These are phyloP conservation scores for Galerucella nymphaeae DNA, from an alignment of 2,888 invertebrate species.

Conservation along the genomic window DNA sequence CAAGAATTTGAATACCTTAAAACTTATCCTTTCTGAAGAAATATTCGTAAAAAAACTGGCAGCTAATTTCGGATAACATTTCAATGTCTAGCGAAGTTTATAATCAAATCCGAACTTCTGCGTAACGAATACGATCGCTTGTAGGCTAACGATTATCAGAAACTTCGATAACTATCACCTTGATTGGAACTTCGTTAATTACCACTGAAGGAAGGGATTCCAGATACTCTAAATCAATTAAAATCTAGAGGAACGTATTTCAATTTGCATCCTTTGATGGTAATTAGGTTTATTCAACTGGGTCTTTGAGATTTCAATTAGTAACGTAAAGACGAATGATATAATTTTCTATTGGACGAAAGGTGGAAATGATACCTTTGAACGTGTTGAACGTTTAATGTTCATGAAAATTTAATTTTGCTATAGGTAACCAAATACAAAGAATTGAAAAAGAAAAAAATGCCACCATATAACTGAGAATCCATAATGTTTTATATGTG, in stretches of 20 bases:
- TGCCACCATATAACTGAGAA: no score
- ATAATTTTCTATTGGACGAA: not conserved
- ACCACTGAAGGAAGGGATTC: conserved; percentile 59
- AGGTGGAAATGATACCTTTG: not conserved
- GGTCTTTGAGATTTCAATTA: conserved; percentile 14
- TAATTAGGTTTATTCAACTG: conserved; percentile 4
- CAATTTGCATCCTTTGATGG: conserved; percentile 7
- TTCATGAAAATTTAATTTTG: no score
- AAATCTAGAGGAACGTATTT: conserved; percentile 8
- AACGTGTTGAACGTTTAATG: not conserved
- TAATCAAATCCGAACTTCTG: conserved; percentile 39
- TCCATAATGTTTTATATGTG: no score
- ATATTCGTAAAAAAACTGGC: not conserved
- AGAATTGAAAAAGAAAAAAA: no score
- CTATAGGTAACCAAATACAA: no score
- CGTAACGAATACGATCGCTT: conserved; percentile 48
- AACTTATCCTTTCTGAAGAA: no score
- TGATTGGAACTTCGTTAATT: conserved; percentile 55
- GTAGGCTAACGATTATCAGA: conserved; percentile 50
- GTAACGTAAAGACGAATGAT: not conserved
- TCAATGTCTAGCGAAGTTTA: conserved; percentile 16
- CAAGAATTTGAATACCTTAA: no score
- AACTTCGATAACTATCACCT: conserved; percentile 47
- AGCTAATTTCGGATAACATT: not conserved
- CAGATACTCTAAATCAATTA: conserved; percentile 11